Conservation (phyloP, 2,888 invertebrate genomes). For the Napeogenes inachia region DNA sequence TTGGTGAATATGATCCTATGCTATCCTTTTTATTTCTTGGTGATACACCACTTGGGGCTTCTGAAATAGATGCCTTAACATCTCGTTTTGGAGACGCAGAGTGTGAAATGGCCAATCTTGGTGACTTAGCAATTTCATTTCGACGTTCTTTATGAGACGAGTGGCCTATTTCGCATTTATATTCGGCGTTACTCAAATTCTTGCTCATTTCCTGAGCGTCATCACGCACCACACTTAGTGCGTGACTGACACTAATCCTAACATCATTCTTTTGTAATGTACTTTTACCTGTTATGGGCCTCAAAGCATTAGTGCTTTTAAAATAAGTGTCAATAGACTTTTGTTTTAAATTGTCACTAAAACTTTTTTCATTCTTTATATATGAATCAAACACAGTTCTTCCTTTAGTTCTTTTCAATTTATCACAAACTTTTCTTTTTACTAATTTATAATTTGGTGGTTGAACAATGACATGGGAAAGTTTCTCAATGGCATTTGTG, state of each 20-base stretch:
- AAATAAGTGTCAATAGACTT: conserved; percentile 53
- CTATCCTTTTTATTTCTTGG: conserved; percentile 37
- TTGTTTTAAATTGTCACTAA: conserved; percentile 49
- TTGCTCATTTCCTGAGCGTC: conserved; percentile 58
- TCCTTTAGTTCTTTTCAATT: conserved; percentile 41
- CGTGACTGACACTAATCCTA: conserved; percentile 27
- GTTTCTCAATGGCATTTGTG: conserved; percentile 64
- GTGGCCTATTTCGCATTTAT: conserved; percentile 47
- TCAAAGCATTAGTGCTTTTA: conserved; percentile 41
- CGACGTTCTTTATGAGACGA: conserved; percentile 35
- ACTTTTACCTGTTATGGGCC: conserved; percentile 21
- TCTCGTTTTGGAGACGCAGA: conserved; percentile 38
- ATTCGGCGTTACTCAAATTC: conserved; percentile 48
- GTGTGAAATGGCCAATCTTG: conserved; percentile 32
- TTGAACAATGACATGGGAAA: conserved; percentile 68
- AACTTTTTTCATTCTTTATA: conserved; percentile 46
- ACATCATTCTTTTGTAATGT: conserved; percentile 20
- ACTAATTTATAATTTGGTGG: conserved; percentile 71
- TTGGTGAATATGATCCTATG: conserved; percentile 46
- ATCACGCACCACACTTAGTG: conserved; percentile 39
- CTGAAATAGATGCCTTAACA: conserved; percentile 43
- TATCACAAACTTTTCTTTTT: conserved; percentile 53
- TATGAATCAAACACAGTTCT: conserved; percentile 34
- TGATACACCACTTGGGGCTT: conserved; percentile 38
- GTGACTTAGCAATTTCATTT: conserved; percentile 40